Evolutionary conservation across 2,113 vertebrate species (phyloP), one percentile per base, ranked within the genome.

Genomic region (Suricata suricatta): DNA sequence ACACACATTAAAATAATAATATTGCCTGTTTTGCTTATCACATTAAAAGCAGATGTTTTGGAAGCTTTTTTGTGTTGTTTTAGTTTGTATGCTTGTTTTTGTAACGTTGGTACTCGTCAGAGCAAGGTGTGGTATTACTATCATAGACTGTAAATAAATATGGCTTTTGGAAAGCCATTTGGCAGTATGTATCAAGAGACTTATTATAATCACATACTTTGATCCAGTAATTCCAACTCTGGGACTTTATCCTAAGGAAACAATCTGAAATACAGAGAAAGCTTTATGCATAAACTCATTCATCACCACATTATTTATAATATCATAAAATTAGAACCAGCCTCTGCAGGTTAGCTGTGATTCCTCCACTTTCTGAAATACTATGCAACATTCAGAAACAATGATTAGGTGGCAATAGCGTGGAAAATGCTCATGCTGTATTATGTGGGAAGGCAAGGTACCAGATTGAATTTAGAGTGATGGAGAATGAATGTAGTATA

Each of bases 181-280:
- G 72, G 54, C 80, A 95, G 6, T 82, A 33, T 93, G 72, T 90
- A 76, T 90, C n/a, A 90, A 57, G 35, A 95, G 21, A 64, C 44
- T 91, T 89, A 79, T 19, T 81, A 27, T 92, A 80, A 82, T 95
- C 19, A 83, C 25, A 7, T 64, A 52, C 47, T 92, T 96, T 88
- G 66, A 77, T 88, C 74, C 69, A 47, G 1, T 93, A 82, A 96
- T 93, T 89, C 52, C 68, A 96, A 5, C 92, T 93, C 94, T 96
- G n/a, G 90, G 41, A 95, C 29, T 96, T 19, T 87, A 21, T 93
- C 63, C 90, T 90, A 92, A 69, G 41, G 69, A 95, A 96, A 93
- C 88, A 80, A 81, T 66, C 38, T 96, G 54, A 64, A 90, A n/a
- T 64, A 95, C 50, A 95, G 95, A 92, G 85, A 69, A 83, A 71